Base-by-base conservation (phyloP, 2,888 invertebrate genomes). In the Carterocephalus palaemon region DNA sequence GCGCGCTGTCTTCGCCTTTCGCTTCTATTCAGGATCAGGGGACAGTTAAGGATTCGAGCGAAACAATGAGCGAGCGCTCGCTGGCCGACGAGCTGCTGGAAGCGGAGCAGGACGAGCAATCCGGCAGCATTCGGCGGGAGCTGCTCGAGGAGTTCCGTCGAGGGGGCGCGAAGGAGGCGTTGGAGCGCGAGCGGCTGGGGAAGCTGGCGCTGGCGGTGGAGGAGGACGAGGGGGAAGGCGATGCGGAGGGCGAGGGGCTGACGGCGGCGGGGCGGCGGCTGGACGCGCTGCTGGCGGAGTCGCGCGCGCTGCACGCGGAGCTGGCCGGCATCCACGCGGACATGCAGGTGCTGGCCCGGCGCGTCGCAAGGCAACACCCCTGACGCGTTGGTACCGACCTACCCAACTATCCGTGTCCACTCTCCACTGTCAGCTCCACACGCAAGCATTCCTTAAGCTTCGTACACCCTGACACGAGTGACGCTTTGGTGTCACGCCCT, bases 271-370 rank as follows among this genome's bases (percentile, higher is more conserved):
- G 82, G 55, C 64, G 81, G 38, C 68, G 71, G 28, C 64, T 86
- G 58, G 84, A 81, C 65, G 75, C 73, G 49, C 66, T 88, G 69
- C 71, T 86, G 58, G 79, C 73, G 31, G 86, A 86, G 69, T 83
- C 85, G 5, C 68, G 83, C 12, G 71, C 68, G 45, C 72, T 88
- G 56, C 85, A 84, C 71, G 71, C 64, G 54, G 81, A 85, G 72
- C 69, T 88, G 64, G 79, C 81, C 5, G 82, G 71, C 62, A 87
- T 87, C 63, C 82, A 84, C 57, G 72, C 76, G 49, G 87, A 87
- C 76, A 77, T 88, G 69, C 86, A 88, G 83, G 88, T 88, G 85
- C 85, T 86, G 74, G 81, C 76, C 53, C 73, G 75, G 59, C 85
- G 85, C 71, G 70, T 75, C 67, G 62, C 75, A 51, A 73, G 74